Evolutionary conservation across 2,888 invertebrate genomes (phyloP).

Genomic region (Fragum fragum): DNA sequence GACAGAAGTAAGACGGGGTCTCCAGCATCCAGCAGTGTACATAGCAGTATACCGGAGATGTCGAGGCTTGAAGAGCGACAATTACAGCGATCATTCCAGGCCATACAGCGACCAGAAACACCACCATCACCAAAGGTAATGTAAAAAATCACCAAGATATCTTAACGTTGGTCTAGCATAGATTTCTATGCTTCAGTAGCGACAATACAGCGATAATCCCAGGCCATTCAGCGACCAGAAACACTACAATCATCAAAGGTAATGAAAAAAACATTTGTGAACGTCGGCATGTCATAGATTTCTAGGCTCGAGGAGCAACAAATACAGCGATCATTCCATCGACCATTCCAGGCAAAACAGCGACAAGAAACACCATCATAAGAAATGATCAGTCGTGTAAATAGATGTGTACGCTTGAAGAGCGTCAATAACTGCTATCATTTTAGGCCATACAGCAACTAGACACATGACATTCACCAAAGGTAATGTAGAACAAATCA

Average conservation of each 20-base stretch:
- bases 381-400: background rate
- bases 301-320: background rate
- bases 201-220: background rate
- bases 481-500: too few species aligned
- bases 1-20: background rate
- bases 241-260: too few species aligned
- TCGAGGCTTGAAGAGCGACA: conserved; percentile 5
- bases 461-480: too few species aligned
- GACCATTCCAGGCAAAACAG: conserved; percentile 4
- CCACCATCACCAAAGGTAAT: background rate
- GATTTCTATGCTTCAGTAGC: background rate
- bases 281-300: background rate
- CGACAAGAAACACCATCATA: background rate
- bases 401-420: background rate
- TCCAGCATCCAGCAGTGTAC: background rate
- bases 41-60: conserved; percentile 11
- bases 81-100: conserved; percentile 2
- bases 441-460: background rate
- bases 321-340: background rate
- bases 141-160: too few species aligned
- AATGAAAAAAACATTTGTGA: too few species aligned
- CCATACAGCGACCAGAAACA: conserved; percentile 19
- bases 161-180: background rate
- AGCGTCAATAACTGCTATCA: background rate
- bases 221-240: conserved; percentile 2